phyloP scores from a whole-genome alignment of 2,797 vertebrate species.

The Chaenodraco wilsoni region DNA sequence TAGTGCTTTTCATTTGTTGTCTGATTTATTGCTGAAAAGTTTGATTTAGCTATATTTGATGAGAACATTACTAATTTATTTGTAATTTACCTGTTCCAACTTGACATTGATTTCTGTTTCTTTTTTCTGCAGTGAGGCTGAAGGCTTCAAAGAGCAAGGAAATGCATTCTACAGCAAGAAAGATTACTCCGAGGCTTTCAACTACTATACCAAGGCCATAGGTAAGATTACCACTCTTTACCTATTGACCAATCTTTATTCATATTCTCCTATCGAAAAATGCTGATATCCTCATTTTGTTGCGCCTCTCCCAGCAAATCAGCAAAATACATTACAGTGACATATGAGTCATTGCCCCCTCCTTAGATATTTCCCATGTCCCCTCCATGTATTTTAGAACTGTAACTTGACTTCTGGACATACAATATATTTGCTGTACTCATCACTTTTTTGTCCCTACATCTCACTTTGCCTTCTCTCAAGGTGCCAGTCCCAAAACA shows the following conservation, averaged over 20 bases:
- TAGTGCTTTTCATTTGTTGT: neutral
- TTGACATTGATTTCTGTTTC: conserved; percentile 34
- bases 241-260: neutral
- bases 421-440: neutral
- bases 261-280: conserved; percentile 5
- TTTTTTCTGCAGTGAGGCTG: conserved; percentile 87
- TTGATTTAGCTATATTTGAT: neutral
- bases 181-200: conserved; percentile 95
- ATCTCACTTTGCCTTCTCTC: neutral
- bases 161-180: conserved; percentile 94
- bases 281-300: neutral
- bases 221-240: conserved; percentile 80
- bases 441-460: neutral
- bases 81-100: neutral
- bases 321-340: neutral
- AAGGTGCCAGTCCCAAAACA: conserved; percentile 90
- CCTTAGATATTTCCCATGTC: neutral
- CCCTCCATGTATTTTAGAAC: neutral
- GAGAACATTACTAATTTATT: neutral
- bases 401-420: neutral
- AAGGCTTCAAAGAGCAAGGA: conserved; percentile 95
- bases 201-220: conserved; percentile 97
- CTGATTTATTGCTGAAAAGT: neutral
- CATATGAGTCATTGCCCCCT: neutral
- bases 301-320: neutral